phyloP scores from a whole-genome alignment of 2,113 vertebrate genomes.

The Bothrops jararaca region DNA sequence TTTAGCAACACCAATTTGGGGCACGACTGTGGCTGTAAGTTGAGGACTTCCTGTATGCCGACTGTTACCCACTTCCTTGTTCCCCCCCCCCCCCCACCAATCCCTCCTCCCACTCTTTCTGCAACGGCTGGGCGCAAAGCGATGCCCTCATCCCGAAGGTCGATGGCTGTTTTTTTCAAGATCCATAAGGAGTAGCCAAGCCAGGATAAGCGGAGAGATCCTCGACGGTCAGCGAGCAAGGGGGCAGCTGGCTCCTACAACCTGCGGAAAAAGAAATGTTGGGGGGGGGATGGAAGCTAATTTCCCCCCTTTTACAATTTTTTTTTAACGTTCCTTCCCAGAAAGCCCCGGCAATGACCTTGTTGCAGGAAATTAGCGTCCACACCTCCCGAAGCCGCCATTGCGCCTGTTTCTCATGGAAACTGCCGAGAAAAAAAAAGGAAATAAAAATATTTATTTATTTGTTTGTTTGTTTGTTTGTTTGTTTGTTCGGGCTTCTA shows the following conservation, averaged over 20 bases:
- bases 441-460: too few species aligned
- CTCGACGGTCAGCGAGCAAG: constrained; percentile 74
- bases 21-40: too few species aligned
- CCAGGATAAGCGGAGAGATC: constrained; percentile 76
- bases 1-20: too few species aligned
- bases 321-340: too few species aligned
- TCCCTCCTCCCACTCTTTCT: constrained; percentile 70
- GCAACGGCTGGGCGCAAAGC: constrained; percentile 70
- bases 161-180: constrained; percentile 76
- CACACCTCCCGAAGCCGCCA: background rate
- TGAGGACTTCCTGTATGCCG: too few species aligned
- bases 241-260: constrained; percentile 60
- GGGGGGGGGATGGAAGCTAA: too few species aligned
- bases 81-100: background rate
- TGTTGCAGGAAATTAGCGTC: background rate
- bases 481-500: too few species aligned
- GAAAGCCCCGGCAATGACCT: background rate
- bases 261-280: background rate
- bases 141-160: constrained; percentile 72
- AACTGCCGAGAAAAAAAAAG: background rate
- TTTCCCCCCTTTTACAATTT: too few species aligned
- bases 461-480: too few species aligned
- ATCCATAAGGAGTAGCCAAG: constrained; percentile 76
- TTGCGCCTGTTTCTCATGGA: background rate
- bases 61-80: background rate